A percentile compares a stretch with the other conserved stretches of the same genome.
Evolutionary conservation across 2,797 vertebrate species (phyloP).

Genomic region (Sebastes minor): DNA sequence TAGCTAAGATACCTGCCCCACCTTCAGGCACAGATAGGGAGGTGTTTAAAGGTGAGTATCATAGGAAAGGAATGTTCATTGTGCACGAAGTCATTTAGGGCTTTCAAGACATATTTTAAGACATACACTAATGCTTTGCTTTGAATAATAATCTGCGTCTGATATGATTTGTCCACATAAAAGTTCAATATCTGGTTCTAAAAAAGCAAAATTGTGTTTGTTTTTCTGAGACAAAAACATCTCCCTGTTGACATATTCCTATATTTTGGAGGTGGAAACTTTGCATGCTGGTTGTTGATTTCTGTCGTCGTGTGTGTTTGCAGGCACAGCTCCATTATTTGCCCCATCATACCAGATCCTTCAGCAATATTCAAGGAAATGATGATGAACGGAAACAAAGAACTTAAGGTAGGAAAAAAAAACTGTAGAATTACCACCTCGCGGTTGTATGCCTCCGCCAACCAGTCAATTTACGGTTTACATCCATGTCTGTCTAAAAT

Average conservation of each 20-base stretch:
- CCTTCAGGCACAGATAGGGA: not conserved
- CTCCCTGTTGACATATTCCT: not conserved
- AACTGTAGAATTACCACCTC: not conserved
- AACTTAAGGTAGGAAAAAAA: constrained; percentile 29
- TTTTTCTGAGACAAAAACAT: not conserved
- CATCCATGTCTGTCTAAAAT: too few species aligned
- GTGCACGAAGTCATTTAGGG: not conserved
- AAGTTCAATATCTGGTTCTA: not conserved
- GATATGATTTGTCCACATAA: not conserved
- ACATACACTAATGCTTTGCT: not conserved
- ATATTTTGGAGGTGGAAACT: not conserved
- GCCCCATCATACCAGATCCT: constrained; percentile 59
- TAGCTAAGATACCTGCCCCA: not conserved
- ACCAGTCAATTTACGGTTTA: not conserved
- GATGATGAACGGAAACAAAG: constrained; percentile 56
- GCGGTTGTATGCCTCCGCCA: not conserved
- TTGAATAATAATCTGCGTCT: not conserved
- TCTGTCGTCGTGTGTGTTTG: not conserved
- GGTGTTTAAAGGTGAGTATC: not conserved
- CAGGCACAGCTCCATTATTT: constrained; percentile 59
- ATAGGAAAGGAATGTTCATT: not conserved
- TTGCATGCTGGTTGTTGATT: not conserved
- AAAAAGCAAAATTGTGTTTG: not conserved
- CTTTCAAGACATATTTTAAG: not conserved
- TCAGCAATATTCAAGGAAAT: constrained; percentile 64